Conservation (phyloP, 2,888 invertebrate species). For the Cheilosia pagana region DNA sequence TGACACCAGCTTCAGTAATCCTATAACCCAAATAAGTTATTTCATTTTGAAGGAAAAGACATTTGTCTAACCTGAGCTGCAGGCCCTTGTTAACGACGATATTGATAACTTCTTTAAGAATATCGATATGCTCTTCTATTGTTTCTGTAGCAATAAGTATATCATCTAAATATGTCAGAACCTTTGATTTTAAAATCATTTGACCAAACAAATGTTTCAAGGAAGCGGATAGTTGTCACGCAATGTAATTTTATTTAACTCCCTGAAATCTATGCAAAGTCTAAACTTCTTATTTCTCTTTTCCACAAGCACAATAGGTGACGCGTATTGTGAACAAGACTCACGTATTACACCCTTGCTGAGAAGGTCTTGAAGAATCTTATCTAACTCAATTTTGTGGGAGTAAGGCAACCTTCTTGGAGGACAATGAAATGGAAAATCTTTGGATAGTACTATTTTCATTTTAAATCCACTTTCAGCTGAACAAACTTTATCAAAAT, state of each 20-base stretch:
- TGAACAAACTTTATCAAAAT: constrained; percentile 11
- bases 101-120: constrained; percentile 45
- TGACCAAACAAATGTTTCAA: constrained; percentile 67
- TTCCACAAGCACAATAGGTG: constrained; percentile 64
- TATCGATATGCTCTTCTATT: constrained; percentile 52
- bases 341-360: constrained; percentile 28
- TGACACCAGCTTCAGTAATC: constrained; percentile 38
- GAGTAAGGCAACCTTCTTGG: constrained; percentile 47
- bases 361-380: constrained; percentile 43
- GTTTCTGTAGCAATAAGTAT: constrained; percentile 54
- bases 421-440: constrained; percentile 52
- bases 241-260: constrained; percentile 55
- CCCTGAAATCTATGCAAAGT: constrained; percentile 62
- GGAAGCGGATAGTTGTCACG: constrained; percentile 67
- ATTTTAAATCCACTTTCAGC: constrained; percentile 32
- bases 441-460: constrained; percentile 38
- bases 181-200: constrained; percentile 57
- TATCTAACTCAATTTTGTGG: constrained; percentile 46
- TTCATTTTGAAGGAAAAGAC: constrained; percentile 39
- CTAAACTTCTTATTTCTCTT: constrained; percentile 64
- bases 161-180: constrained; percentile 76
- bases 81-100: constrained; percentile 20
- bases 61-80: constrained; percentile 53
- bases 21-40: constrained; percentile 29
- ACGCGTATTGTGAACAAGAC: constrained; percentile 57